A percentile compares a stretch with the other conserved stretches of the same genome.
Evolutionary conservation across 2,797 vertebrate species (phyloP).

Genomic region (Paedocypris micromegethes): DNA sequence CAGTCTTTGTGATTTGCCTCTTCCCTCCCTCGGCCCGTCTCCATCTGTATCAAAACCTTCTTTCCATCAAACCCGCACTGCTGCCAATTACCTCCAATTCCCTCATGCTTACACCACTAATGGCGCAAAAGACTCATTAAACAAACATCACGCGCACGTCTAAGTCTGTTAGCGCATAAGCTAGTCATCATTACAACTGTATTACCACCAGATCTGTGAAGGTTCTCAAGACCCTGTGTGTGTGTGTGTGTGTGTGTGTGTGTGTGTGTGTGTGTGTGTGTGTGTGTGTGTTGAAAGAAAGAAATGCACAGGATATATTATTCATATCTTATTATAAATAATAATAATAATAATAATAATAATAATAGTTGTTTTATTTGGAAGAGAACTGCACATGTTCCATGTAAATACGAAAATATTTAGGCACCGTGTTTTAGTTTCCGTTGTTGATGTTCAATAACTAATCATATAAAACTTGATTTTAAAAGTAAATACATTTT

Average conservation of each 20-base stretch:
- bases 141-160: constrained; percentile 36
- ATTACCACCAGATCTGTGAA: constrained; percentile 30
- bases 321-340: no score
- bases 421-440: no score
- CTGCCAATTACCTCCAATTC: constrained; percentile 27
- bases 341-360: no score
- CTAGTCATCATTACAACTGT: constrained; percentile 37
- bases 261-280: not conserved
- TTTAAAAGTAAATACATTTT: no score
- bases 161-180: constrained; percentile 35
- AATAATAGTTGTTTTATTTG: no score
- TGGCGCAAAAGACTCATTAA: constrained; percentile 33
- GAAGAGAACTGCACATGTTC: no score
- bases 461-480: no score
- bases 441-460: no score
- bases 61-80: constrained; percentile 23
- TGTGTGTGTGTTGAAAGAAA: not conserved
- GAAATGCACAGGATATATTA: no score
- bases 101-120: constrained; percentile 31
- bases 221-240: constrained; percentile 18
- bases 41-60: constrained; percentile 27
- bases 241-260: not conserved
- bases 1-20: constrained; percentile 6
- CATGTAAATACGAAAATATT: no score
- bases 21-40: constrained; percentile 11